phyloP scores from a whole-genome alignment of 1,140 invertebrate species.

The Drosophila cardini region DNA sequence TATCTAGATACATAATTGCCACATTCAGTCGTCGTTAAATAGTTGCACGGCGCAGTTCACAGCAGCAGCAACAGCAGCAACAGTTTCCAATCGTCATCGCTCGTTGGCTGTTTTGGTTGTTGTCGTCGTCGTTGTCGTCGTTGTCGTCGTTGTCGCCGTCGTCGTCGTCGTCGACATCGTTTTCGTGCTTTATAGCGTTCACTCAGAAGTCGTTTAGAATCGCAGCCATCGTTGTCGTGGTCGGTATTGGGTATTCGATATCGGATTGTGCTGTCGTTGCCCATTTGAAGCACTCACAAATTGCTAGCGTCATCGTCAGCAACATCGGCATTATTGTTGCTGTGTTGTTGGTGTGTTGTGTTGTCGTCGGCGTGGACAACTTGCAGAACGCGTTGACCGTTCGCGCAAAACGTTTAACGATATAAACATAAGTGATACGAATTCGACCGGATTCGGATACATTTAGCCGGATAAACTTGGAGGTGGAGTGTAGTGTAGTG shows the following conservation, averaged over 20 bases:
- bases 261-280: constrained; percentile 51
- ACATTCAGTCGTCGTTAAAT: constrained; percentile 85
- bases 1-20: constrained; percentile 85
- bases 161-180: constrained; percentile 54
- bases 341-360: neutral
- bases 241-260: constrained; percentile 72
- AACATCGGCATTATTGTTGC: constrained; percentile 6
- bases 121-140: constrained; percentile 17
- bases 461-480: neutral
- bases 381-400: constrained; percentile 31
- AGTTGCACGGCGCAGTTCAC: constrained; percentile 84
- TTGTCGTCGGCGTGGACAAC: constrained; percentile 33
- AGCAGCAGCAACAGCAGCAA: constrained; percentile 42
- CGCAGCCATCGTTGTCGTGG: constrained; percentile 72
- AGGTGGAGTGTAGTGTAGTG: no score
- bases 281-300: constrained; percentile 42
- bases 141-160: constrained; percentile 13
- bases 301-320: constrained; percentile 39
- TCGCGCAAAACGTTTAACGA: constrained; percentile 54
- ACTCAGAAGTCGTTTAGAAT: constrained; percentile 81
- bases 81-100: constrained; percentile 53
- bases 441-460: constrained; percentile 37
- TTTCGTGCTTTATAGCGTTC: constrained; percentile 79
- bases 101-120: constrained; percentile 38
- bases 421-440: constrained; percentile 39